Evolutionary conservation across 2,113 vertebrate genomes (phyloP), one percentile per base, ranked within the genome.

Genomic region (Corythornis cristatus): DNA sequence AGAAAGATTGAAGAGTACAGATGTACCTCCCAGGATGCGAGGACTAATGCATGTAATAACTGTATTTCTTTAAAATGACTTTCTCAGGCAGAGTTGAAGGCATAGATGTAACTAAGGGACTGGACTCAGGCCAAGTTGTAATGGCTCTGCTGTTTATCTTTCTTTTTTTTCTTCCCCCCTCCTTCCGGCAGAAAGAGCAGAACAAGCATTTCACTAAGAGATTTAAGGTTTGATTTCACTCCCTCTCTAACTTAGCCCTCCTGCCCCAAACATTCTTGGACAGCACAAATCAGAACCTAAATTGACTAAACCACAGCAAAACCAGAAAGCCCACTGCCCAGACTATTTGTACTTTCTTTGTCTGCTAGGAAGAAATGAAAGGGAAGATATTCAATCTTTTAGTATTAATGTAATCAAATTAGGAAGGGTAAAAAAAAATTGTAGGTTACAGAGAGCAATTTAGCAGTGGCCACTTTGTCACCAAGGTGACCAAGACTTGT

Each of bases 61-160:
- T 92, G 37, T 87, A 93, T 93, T 95, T 94, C 87, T 95, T 96
- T 94, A 90, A 96, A 91, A 96, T 85, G 1, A 88, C 92, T 84
- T 93, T 90, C 83, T 87, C 68, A 72, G 66, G 77, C 76, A 84
- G 83, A 46, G 61, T 89, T 95, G 89, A 81, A 97, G 82, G 70
- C 84, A 80, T 42, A 77, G 71, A 94, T 80, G 79, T 74, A 96
- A 94, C 82, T 51, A 61, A 61, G 66, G 56, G 50, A 89, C 61
- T 96, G 76, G 84, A 86, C 78, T 82, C 58, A 7, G 85, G 73
- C 81, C 95, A 96, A 74, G 60, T 19, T 58, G 31, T 64, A 87
- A 75, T 93, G 83, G 60, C 40, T 76, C n/a, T 66, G 74, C 57
- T 81, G 66, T 93, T 82, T 91, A 73, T 62, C 56, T 82, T 50